Base-by-base conservation (phyloP, 2,113 vertebrate genomes). In the Gavia stellata region DNA sequence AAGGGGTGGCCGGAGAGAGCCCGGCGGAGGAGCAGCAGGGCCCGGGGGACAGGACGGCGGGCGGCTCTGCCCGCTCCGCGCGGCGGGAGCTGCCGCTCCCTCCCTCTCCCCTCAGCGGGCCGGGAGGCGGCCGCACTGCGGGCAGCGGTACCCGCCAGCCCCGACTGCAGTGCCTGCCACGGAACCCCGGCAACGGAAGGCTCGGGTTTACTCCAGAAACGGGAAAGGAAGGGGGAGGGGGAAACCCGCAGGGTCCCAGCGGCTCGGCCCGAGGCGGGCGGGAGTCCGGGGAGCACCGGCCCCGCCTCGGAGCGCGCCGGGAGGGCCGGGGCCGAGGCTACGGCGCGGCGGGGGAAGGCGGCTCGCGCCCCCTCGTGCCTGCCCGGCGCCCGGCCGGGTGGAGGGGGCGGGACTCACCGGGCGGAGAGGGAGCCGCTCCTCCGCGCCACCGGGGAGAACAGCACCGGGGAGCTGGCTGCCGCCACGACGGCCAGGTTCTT, bases 381-480 rank as follows among this genome's bases (percentile, higher is more conserved):
- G 34, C 47, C 29, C 18, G 17, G 33, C 9, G 26, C 56, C 29
- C 26, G 21, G n/a, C 62, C 9, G 34, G 21, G n/a, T 1, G 23
- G 17, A 34, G 80, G 29, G 11, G 7, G 4, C 17, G 4, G 34
- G 13, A 96, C 98, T 97, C 81, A 98, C 98, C 98, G 97, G 4
- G 97, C 96, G 16, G 97, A 98, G 6, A 97, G 81, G 17, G 97
- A 96, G 50, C 96, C 88, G 77, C 89, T 97, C n/a, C 98, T 95
- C 49, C 97, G 91, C 61, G 97, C 92, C 26, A 55, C 96, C 3
- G 98, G 98, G 4, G 98, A 98, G 68, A 98, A 98, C 18, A 98
- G 74, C 75, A 36, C 94, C 1, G 98, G 97, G 4, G 97, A 98
- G 59, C 92, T 38, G 82, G 91, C 71, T 0, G 95, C 91, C 34